A percentile compares a stretch with the other conserved stretches of the same genome.
Conservation (phyloP, 2,113 vertebrate species). For the Atrichornis clamosus region DNA sequence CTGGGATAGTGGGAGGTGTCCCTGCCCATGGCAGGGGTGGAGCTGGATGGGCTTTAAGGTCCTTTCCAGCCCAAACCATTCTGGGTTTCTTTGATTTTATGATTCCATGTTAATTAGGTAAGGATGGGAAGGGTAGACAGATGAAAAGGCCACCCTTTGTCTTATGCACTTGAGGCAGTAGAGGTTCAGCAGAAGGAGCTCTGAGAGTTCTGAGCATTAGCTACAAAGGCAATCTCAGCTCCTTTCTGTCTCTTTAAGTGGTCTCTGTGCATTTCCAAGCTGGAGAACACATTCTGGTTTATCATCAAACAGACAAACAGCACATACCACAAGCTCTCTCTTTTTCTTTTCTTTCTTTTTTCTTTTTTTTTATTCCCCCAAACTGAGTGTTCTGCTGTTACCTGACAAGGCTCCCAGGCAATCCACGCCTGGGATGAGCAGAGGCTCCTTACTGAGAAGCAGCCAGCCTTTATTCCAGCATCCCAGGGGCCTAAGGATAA, state of each 20-base stretch:
- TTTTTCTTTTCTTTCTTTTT: neutral
- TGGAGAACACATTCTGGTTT: neutral
- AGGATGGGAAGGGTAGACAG: neutral
- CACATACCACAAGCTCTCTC: neutral
- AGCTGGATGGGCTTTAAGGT: fast-evolving
- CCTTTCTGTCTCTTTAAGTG: neutral
- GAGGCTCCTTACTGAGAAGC: neutral
- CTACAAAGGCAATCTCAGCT: neutral
- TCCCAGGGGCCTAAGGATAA: neutral
- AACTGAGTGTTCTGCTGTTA: neutral
- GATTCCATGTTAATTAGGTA: neutral
- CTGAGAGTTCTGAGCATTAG: neutral
- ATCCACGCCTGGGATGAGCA: neutral
- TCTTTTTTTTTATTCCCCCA: neutral
- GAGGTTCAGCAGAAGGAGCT: neutral
- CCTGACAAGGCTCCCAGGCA: neutral
- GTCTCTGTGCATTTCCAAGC: neutral
- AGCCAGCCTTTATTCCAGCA: neutral
- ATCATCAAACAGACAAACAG: neutral
- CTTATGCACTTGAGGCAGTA: neutral
- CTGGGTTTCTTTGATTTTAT: neutral
- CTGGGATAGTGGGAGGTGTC: neutral
- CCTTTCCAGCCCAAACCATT: neutral
- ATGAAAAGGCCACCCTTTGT: neutral
- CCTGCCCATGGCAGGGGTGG: neutral